phyloP scores from a whole-genome alignment of 2,888 invertebrate genomes.

The Malthinus flaveolus region DNA sequence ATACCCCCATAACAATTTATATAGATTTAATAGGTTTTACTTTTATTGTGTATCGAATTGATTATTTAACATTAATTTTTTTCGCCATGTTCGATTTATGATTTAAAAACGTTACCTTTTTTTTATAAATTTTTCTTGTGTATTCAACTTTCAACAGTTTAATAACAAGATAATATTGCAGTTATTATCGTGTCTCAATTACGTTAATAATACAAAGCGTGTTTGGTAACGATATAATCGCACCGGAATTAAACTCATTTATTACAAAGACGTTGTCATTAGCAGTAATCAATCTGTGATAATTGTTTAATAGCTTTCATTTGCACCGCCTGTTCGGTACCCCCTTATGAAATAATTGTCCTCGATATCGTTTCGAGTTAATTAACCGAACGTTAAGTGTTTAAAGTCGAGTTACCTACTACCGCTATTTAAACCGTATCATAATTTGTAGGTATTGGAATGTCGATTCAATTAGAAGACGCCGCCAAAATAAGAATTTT shows the following conservation, averaged over 20 bases:
- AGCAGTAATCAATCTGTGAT: conserved; percentile 35
- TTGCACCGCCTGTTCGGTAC: conserved; percentile 29
- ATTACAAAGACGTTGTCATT: conserved; percentile 36
- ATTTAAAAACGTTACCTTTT: neutral
- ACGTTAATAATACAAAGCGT: conserved; percentile 26
- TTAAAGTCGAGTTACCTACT: conserved; percentile 1
- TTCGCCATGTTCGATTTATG: neutral
- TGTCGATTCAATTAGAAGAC: no score
- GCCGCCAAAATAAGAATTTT: no score
- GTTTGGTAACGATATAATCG: conserved; percentile 35
- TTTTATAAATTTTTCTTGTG: neutral
- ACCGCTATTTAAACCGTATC: neutral
- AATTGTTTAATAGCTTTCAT: conserved; percentile 36
- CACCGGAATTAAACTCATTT: conserved; percentile 33
- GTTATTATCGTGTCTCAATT: conserved; percentile 24
- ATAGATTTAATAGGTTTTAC: conserved; percentile 4
- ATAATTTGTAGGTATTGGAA: no score
- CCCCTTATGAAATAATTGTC: conserved; percentile 31
- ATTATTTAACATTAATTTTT: neutral
- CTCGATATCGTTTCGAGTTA: conserved; percentile 6
- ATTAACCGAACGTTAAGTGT: conserved; percentile 10
- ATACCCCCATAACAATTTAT: neutral
- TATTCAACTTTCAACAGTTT: no score
- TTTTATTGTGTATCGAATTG: neutral
- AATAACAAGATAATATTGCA: conserved; percentile 14